Conservation (phyloP, 2,113 vertebrate genomes). For the Toxotes chatareus region DNA sequence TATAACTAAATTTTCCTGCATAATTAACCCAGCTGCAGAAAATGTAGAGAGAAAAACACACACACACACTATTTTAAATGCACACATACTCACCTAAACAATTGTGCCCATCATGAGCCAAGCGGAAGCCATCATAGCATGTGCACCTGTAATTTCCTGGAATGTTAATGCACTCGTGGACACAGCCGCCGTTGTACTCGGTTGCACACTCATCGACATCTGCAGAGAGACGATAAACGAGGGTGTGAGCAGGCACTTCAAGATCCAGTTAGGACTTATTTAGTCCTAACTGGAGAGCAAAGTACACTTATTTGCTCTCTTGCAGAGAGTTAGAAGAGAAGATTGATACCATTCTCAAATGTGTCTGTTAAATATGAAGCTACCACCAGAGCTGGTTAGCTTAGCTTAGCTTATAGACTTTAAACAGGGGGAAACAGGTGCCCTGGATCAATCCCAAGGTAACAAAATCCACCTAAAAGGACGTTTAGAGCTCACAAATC, state of each 20-base stretch:
- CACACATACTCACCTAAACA: constrained; percentile 89
- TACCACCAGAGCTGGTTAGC: neutral
- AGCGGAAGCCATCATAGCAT: constrained; percentile 96
- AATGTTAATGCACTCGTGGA: constrained; percentile 98
- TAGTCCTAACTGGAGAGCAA: too few species aligned
- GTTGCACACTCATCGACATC: constrained; percentile 96
- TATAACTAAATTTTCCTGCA: neutral
- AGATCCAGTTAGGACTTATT: neutral
- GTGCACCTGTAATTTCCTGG: constrained; percentile 98
- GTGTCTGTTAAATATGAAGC: neutral
- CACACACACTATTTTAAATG: neutral
- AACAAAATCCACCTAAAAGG: neutral
- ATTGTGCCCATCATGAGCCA: constrained; percentile 96
- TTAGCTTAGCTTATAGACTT: neutral
- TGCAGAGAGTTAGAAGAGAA: neutral
- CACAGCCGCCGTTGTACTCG: constrained; percentile 95
- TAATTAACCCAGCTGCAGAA: constrained; percentile 22
- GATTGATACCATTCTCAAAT: neutral
- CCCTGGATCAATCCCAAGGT: too few species aligned
- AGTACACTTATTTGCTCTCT: neutral
- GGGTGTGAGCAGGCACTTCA: neutral
- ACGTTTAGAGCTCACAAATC: neutral
- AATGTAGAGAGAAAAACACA: neutral
- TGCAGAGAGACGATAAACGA: constrained; percentile 67
- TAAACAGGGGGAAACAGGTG: too few species aligned